Conservation (phyloP, 2,113 vertebrate species). For the Galeopterus variegatus region DNA sequence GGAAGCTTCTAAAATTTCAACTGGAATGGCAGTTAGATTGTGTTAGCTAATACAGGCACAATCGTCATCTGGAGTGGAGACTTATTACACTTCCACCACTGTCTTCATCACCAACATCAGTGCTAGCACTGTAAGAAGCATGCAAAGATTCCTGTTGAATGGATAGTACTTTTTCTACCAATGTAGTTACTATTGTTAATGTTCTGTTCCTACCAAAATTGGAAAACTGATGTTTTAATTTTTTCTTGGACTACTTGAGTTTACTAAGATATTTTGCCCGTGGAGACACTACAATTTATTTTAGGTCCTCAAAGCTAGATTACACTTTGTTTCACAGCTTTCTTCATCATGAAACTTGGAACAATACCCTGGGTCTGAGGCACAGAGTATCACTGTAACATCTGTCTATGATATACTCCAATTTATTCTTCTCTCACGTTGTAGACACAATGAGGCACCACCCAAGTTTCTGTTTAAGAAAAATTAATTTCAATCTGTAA, state of each 20-base stretch:
- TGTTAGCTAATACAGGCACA: not conserved
- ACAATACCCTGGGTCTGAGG: not conserved
- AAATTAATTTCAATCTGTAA: not conserved
- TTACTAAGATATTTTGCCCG: not conserved
- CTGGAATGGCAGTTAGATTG: not conserved
- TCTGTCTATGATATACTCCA: not conserved
- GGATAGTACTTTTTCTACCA: not conserved
- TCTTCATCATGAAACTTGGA: not conserved
- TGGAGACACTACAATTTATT: not conserved
- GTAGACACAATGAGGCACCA: not conserved
- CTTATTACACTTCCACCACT: not conserved
- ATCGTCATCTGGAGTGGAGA: not conserved
- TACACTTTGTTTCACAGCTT: conserved; percentile 42
- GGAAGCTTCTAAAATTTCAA: not conserved
- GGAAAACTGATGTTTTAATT: not conserved
- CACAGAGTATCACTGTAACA: not conserved
- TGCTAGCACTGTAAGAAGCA: not conserved
- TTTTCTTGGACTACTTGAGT: not conserved
- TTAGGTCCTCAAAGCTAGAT: conserved; percentile 17
- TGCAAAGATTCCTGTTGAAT: not conserved
- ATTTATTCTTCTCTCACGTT: not conserved
- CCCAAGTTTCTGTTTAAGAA: not conserved
- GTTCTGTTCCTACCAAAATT: not conserved
- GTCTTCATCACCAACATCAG: not conserved
- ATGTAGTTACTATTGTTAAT: not conserved